Evolutionary conservation across 23 tunicate species (phyloP).

Genomic region (Corella eumyota): DNA sequence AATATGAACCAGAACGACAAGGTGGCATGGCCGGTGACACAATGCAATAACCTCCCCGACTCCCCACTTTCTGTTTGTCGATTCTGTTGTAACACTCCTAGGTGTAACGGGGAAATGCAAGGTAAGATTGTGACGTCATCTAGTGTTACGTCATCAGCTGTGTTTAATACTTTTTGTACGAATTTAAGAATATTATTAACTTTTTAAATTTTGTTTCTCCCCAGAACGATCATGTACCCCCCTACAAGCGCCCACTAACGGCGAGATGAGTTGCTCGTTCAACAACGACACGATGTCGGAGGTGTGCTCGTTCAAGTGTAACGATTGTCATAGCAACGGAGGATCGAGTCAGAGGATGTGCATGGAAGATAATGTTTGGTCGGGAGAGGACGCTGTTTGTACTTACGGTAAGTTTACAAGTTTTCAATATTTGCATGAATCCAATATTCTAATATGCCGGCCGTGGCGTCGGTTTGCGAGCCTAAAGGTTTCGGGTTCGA

Average conservation of each 20-base stretch:
- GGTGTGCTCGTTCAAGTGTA: slow-evolving; percentile 34
- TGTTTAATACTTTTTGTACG: not conserved
- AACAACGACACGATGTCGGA: slow-evolving; percentile 9
- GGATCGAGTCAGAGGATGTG: slow-evolving; percentile 31
- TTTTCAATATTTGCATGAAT: not conserved
- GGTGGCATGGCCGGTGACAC: slow-evolving; percentile 44
- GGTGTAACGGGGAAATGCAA: slow-evolving; percentile 31
- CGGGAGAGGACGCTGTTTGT: slow-evolving; percentile 35
- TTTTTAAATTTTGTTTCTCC: not conserved
- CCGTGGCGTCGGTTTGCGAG: no score
- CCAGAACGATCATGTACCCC: slow-evolving; percentile 29
- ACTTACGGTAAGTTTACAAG: slow-evolving; percentile 19
- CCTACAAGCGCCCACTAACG: slow-evolving; percentile 23
- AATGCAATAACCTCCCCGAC: slow-evolving; percentile 25
- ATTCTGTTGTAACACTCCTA: slow-evolving; percentile 40
- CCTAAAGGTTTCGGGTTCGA: no score
- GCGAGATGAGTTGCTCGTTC: slow-evolving; percentile 12
- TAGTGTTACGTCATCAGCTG: no score
- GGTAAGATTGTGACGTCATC: slow-evolving; percentile 35
- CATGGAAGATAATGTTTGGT: slow-evolving; percentile 22
- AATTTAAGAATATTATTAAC: not conserved
- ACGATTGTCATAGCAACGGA: slow-evolving; percentile 12
- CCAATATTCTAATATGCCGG: no score
- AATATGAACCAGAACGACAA: slow-evolving; percentile 40
- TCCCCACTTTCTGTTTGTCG: slow-evolving; percentile 46